These are phyloP conservation scores for Ceyx melanurus DNA, from an alignment of 2,113 vertebrate species.

Conservation along the genomic window DNA sequence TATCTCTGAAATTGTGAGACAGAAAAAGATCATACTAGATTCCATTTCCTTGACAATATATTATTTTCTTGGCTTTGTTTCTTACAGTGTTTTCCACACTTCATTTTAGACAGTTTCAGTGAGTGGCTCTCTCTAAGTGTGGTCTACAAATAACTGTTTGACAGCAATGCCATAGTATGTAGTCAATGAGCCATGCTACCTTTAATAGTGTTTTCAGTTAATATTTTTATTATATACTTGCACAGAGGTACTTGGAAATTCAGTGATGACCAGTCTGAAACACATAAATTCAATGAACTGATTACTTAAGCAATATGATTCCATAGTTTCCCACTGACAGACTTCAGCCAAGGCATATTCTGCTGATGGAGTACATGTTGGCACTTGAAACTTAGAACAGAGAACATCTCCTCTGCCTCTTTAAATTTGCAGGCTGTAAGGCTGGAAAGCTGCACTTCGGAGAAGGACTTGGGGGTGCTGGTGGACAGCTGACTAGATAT, in stretches of 20 bases:
- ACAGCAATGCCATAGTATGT: background rate
- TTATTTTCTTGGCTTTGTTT: conserved; percentile 54
- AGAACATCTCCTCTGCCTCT: background rate
- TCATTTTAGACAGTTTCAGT: conserved; percentile 60
- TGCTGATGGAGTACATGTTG: background rate
- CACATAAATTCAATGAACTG: background rate
- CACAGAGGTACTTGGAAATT: conserved; percentile 17
- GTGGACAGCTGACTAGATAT: no score
- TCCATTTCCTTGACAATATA: conserved; percentile 44
- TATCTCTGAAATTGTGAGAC: conserved; percentile 28
- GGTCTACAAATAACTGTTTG: conserved; percentile 58
- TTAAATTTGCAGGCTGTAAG: background rate
- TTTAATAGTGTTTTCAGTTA: conserved; percentile 52
- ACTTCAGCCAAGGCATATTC: background rate
- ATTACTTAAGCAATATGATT: background rate
- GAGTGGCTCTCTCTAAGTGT: conserved; percentile 33
- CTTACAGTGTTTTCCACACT: conserved; percentile 42
- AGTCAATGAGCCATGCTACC: conserved; percentile 44
- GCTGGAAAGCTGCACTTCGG: background rate
- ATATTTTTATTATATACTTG: conserved; percentile 42
- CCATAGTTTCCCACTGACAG: background rate
- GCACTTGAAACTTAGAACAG: conserved; percentile 32
- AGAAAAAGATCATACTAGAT: conserved; percentile 35
- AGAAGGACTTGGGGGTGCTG: no score
- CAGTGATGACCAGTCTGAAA: background rate